phyloP scores from a whole-genome alignment of 2,113 vertebrate genomes.

The Corynorhinus townsendii region DNA sequence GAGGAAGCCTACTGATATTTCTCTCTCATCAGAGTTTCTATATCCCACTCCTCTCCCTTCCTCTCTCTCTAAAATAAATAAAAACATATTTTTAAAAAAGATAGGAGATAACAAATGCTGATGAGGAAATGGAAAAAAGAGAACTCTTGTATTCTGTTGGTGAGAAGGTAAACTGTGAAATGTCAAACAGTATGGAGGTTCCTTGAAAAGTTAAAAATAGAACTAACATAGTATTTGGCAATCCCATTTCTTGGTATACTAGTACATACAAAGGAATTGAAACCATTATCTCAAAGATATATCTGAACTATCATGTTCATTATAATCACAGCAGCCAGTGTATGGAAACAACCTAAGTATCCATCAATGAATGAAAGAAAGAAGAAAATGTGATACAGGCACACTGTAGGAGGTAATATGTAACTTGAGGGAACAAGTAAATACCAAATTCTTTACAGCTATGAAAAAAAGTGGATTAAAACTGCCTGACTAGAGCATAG shows the following conservation, averaged over 20 bases:
- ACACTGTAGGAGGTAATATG: background rate
- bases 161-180: background rate
- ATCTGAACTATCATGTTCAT: background rate
- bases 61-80: too few species aligned
- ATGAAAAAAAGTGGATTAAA: background rate
- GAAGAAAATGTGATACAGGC: background rate
- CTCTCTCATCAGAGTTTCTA: too few species aligned
- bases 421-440: background rate
- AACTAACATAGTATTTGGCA: background rate
- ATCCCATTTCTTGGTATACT: background rate
- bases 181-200: background rate
- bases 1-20: too few species aligned
- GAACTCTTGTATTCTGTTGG: background rate
- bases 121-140: background rate
- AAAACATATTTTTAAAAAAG: too few species aligned
- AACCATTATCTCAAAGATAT: background rate
- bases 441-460: constrained; percentile 39
- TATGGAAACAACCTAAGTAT: background rate
- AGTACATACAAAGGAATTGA: background rate
- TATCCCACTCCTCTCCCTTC: too few species aligned
- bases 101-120: background rate
- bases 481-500: background rate
- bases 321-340: background rate
- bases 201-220: background rate
- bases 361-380: background rate